Percentiles rank a stretch among this genome's conserved stretches.
These are phyloP conservation scores for Chymomyza procnemis DNA, from an alignment of 2,888 invertebrate genomes.

Conservation along the genomic window DNA sequence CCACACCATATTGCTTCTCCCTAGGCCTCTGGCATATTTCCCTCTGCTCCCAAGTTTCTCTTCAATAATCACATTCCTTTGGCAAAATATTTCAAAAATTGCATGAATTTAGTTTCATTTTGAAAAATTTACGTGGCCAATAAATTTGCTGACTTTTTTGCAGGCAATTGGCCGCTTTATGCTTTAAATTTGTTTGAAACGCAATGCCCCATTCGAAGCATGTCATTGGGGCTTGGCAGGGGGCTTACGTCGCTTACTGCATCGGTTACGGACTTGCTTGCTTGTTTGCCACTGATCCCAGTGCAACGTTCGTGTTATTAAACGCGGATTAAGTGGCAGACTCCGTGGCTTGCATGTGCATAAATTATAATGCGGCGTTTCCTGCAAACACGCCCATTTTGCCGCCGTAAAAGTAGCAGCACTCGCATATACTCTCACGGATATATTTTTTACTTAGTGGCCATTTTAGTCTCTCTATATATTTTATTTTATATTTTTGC, in stretches of 20 bases:
- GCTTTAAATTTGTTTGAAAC: conserved; percentile 14
- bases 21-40: too few relatives aligned
- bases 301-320: conserved; percentile 63
- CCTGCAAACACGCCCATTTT: conserved; percentile 44
- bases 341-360: conserved; percentile 66
- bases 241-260: neutral
- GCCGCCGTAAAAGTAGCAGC: neutral
- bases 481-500: neutral
- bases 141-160: neutral
- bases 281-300: neutral
- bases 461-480: neutral
- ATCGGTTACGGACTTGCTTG: neutral
- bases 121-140: neutral
- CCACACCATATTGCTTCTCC: too few relatives aligned
- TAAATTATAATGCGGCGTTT: conserved; percentile 65
- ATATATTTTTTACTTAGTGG: neutral
- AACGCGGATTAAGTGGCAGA: conserved; percentile 65
- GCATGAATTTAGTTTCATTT: too few relatives aligned
- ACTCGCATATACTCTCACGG: neutral
- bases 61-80: too few relatives aligned
- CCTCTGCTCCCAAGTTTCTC: too few relatives aligned
- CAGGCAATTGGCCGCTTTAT: conserved; percentile 35
- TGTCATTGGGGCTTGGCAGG: conserved; percentile 23
- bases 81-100: too few relatives aligned
- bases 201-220: conserved; percentile 31